A percentile compares a stretch with the other conserved stretches of the same genome.
Conservation (phyloP, 2,797 vertebrate genomes). For the Cyclura pinguis region DNA sequence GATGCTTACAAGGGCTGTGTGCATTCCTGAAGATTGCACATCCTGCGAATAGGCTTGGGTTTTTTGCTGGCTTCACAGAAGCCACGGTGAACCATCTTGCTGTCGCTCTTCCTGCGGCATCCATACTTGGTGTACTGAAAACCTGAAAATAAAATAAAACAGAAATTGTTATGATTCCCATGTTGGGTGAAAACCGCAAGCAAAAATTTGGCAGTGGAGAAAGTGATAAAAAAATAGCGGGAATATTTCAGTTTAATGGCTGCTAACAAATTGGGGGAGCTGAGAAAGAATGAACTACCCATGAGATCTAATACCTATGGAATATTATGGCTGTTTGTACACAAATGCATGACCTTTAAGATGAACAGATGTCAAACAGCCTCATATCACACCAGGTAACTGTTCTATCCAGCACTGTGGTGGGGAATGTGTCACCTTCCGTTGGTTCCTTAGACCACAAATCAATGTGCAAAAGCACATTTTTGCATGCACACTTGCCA, state of each 20-base stretch:
- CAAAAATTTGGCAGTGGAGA: too few species aligned
- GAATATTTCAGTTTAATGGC: neutral
- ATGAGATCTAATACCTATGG: too few species aligned
- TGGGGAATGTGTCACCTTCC: too few species aligned
- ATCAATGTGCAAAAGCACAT: too few species aligned
- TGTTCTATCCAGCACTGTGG: too few species aligned
- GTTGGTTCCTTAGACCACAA: too few species aligned
- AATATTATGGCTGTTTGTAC: too few species aligned
- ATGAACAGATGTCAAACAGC: too few species aligned
- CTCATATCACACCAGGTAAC: too few species aligned
- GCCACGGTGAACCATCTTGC: slow-evolving; percentile 93
- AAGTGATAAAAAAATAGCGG: neutral
- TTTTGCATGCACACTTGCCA: too few species aligned
- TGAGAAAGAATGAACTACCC: too few species aligned
- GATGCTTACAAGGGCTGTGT: slow-evolving; percentile 91
- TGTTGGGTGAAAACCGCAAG: neutral
- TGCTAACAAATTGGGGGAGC: neutral
- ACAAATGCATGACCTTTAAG: too few species aligned
- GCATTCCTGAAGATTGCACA: slow-evolving; percentile 97
- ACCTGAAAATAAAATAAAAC: slow-evolving; percentile 76
- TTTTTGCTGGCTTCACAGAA: slow-evolving; percentile 95
- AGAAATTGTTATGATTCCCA: neutral
- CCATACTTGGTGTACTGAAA: slow-evolving; percentile 97
- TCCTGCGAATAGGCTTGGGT: slow-evolving; percentile 94
- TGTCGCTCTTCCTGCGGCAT: slow-evolving; percentile 94